Evolutionary conservation across 2,113 vertebrate species (phyloP).

Genomic region (Poecilia latipinna): DNA sequence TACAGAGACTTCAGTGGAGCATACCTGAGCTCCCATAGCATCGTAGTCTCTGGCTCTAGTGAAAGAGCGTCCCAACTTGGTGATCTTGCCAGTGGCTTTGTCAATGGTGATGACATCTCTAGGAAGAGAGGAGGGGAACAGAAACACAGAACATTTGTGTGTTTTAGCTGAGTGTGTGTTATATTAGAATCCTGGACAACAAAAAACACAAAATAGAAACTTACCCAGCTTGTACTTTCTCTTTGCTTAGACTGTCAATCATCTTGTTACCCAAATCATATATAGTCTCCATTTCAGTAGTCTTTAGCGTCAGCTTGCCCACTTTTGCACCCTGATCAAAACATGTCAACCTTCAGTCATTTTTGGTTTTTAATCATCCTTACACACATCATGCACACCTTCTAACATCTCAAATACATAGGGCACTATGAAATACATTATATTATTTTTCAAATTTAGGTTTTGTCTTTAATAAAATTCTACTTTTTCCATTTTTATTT

Average conservation of each 20-base stretch:
- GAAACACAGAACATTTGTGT: background rate
- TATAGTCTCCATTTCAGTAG: slow-evolving; percentile 95
- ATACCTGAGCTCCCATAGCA: slow-evolving; percentile 93
- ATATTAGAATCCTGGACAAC: background rate
- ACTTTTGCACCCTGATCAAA: slow-evolving; percentile 89
- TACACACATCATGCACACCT: background rate
- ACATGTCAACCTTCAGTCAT: background rate
- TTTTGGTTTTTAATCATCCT: background rate
- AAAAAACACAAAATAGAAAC: slow-evolving; percentile 20
- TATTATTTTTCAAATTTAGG: no score
- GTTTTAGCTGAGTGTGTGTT: background rate
- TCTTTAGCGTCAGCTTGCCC: slow-evolving; percentile 94
- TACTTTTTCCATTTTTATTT: no score
- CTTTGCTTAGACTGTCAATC: slow-evolving; percentile 94
- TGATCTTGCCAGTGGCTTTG: slow-evolving; percentile 94
- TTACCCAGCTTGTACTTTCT: slow-evolving; percentile 94
- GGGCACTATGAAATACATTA: no score
- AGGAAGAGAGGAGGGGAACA: slow-evolving; percentile 52
- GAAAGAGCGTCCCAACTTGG: slow-evolving; percentile 91
- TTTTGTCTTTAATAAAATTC: no score
- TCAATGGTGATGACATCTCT: slow-evolving; percentile 95
- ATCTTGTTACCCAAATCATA: slow-evolving; percentile 96
- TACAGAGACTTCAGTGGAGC: background rate
- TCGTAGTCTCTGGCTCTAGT: slow-evolving; percentile 93
- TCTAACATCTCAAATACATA: no score